Evolutionary conservation across 1,140 invertebrate species (phyloP).

Genomic region (Nylanderia fulva): DNA sequence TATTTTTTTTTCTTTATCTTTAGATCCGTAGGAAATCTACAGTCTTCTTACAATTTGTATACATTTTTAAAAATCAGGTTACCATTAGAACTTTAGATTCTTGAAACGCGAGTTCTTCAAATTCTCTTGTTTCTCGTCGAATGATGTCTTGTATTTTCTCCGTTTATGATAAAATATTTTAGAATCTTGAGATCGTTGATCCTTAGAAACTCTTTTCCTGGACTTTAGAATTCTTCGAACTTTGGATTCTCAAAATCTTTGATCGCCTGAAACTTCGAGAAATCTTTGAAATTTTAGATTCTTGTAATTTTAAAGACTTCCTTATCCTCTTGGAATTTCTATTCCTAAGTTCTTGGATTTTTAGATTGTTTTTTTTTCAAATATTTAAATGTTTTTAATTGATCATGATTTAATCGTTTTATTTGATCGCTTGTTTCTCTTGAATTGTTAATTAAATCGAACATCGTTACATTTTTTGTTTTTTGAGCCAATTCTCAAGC

Average conservation of each 20-base stretch:
- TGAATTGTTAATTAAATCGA: background rate
- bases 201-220: background rate
- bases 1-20: background rate
- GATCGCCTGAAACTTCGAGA: background rate
- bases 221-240: background rate
- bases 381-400: background rate
- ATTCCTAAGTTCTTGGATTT: background rate
- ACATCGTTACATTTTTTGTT: background rate
- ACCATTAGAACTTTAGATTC: no score
- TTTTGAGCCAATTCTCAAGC: background rate
- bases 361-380: background rate
- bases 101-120: background rate
- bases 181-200: background rate
- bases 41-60: no score
- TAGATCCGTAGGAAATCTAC: background rate
- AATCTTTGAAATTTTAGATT: slow-evolving; percentile 19
- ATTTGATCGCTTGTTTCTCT: background rate
- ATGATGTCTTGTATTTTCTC: no score
- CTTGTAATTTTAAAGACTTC: background rate
- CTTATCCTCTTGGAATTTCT: background rate
- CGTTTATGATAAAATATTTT: no score
- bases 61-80: no score
- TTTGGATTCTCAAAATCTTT: background rate
- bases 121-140: background rate
- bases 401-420: slow-evolving; percentile 11